phyloP scores from a whole-genome alignment of 1,140 invertebrate genomes.

The Drosophila nigrodunni region DNA sequence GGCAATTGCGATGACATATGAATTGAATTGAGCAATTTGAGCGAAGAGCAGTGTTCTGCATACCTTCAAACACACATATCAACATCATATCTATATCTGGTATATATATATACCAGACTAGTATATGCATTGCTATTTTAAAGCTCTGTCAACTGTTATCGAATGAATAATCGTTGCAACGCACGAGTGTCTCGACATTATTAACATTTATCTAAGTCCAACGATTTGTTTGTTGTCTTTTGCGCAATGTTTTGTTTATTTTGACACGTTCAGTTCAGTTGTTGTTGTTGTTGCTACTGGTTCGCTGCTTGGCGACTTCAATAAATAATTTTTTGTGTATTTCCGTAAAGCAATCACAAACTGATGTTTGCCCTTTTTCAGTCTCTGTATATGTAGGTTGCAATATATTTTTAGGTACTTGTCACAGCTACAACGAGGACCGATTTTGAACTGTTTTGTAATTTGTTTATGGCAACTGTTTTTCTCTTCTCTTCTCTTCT shows the following conservation, averaged over 20 bases:
- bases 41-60: not conserved
- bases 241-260: conserved; percentile 64
- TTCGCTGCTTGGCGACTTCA: conserved; percentile 49
- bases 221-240: conserved; percentile 46
- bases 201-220: conserved; percentile 15
- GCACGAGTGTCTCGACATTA: conserved; percentile 3
- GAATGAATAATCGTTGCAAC: conserved; percentile 2
- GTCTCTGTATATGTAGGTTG: not conserved
- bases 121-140: not conserved
- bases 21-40: not conserved
- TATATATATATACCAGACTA: too few relatives aligned
- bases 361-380: not conserved
- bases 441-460: conserved; percentile 29
- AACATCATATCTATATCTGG: not conserved
- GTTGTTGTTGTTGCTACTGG: conserved; percentile 20
- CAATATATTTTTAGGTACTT: conserved; percentile 50
- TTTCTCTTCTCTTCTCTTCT: too few relatives aligned
- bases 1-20: not conserved
- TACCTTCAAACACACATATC: not conserved
- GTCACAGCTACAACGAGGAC: conserved; percentile 5
- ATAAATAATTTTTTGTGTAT: conserved; percentile 55
- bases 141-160: conserved; percentile 13
- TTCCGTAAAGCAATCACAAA: conserved; percentile 46
- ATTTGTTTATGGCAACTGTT: conserved; percentile 74
- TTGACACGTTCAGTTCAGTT: conserved; percentile 52